phyloP scores from a whole-genome alignment of 2,113 vertebrate species.

The Chamaetylas fuelleborni region DNA sequence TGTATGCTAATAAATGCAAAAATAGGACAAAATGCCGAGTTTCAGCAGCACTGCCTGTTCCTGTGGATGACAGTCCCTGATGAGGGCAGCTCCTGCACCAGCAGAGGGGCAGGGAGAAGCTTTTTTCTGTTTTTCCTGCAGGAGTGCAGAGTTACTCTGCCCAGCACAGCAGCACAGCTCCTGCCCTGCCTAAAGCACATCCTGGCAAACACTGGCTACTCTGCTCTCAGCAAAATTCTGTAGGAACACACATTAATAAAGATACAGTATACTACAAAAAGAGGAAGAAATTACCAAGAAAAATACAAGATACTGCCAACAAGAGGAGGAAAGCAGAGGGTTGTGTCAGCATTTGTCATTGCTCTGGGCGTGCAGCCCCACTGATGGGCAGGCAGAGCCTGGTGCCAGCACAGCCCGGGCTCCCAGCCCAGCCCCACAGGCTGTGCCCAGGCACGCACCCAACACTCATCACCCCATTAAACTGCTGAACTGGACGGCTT shows the following conservation, averaged over 20 bases:
- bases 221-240: background rate
- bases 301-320: background rate
- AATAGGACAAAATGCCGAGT: conserved; percentile 31
- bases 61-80: background rate
- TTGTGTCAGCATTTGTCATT: fast-evolving
- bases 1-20: conserved; percentile 70
- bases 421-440: background rate
- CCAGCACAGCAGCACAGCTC: background rate
- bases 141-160: fast-evolving
- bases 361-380: fast-evolving
- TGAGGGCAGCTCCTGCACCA: background rate
- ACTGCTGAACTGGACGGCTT: background rate
- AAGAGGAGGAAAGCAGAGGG: background rate
- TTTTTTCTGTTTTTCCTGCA: background rate
- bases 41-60: conserved; percentile 7
- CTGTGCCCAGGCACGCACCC: background rate
- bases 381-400: fast-evolving
- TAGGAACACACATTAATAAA: fast-evolving
- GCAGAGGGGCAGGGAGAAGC: background rate
- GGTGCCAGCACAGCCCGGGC: background rate
- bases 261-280: background rate
- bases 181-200: background rate
- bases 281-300: background rate
- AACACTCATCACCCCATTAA: background rate
- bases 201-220: background rate